phyloP scores from a whole-genome alignment of 2,888 invertebrate genomes.

The Drosophila paucipuncta region DNA sequence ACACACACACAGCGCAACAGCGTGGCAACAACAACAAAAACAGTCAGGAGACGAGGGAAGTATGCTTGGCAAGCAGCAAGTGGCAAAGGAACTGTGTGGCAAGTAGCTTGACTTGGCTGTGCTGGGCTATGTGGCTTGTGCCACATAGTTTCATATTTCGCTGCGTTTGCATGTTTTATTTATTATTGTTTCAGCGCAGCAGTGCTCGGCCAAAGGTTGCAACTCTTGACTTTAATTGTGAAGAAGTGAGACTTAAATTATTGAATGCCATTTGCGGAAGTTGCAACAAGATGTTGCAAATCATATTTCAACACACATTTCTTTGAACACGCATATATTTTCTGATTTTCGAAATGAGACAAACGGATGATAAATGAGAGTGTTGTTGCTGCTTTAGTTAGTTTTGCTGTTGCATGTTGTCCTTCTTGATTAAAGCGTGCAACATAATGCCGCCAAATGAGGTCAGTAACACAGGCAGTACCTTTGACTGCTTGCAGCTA shows the following conservation, averaged over 20 bases:
- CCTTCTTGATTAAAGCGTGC: slow-evolving; percentile 48
- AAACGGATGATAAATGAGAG: slow-evolving; percentile 15
- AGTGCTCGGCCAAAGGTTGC: slow-evolving; percentile 63
- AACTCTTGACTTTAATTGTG: slow-evolving; percentile 78
- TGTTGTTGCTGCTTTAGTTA: neutral
- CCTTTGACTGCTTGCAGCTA: slow-evolving; percentile 41
- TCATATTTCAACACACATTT: slow-evolving; percentile 52
- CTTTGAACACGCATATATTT: slow-evolving; percentile 28
- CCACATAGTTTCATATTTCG: slow-evolving; percentile 74
- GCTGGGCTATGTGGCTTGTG: slow-evolving; percentile 11
- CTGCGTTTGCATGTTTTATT: slow-evolving; percentile 75
- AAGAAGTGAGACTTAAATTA: slow-evolving; percentile 74
- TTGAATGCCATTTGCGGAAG: slow-evolving; percentile 62
- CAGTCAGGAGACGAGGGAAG: slow-evolving; percentile 9
- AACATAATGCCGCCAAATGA: slow-evolving; percentile 50
- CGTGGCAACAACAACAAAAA: slow-evolving; percentile 8
- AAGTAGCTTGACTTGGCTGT: neutral
- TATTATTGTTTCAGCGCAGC: slow-evolving; percentile 44
- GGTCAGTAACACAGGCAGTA: slow-evolving; percentile 53
- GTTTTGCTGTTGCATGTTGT: neutral
- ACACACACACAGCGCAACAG: slow-evolving; percentile 7
- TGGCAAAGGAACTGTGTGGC: slow-evolving; percentile 7
- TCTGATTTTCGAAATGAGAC: slow-evolving; percentile 16
- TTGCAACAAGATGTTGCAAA: slow-evolving; percentile 50
- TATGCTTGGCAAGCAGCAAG: slow-evolving; percentile 1